These are phyloP conservation scores for Hippocampus mohnikei DNA, from an alignment of 2,113 vertebrate genomes.

Conservation along the genomic window DNA sequence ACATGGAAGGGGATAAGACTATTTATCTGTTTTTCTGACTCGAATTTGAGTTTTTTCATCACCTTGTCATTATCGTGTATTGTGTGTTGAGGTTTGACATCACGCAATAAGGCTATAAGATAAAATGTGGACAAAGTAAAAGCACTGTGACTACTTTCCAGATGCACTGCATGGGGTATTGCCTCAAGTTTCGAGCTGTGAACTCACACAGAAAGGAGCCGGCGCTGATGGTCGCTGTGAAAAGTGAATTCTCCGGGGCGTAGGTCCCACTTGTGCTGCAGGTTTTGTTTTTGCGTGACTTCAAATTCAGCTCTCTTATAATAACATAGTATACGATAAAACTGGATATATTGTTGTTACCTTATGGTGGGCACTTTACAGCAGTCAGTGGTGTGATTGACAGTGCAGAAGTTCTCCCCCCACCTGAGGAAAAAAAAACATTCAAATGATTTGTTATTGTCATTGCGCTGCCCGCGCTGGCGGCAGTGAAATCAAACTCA, in stretches of 20 bases:
- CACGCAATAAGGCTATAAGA: no score
- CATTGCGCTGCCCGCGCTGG: background rate
- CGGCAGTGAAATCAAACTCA: constrained; percentile 43
- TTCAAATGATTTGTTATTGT: background rate
- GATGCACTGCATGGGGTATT: background rate
- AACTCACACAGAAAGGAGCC: constrained; percentile 75
- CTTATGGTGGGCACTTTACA: constrained; percentile 73
- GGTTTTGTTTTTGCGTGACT: background rate
- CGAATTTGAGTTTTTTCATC: no score
- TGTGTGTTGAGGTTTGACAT: no score
- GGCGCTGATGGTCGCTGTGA: constrained; percentile 68
- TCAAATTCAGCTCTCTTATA: background rate
- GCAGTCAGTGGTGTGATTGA: constrained; percentile 56
- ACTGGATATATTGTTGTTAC: constrained; percentile 41
- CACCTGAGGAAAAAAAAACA: constrained; percentile 55
- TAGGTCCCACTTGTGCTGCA: constrained; percentile 67
- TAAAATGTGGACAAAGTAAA: background rate
- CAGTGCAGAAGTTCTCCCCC: constrained; percentile 46
- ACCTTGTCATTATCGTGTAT: no score
- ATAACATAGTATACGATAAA: background rate
- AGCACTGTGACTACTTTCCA: background rate
- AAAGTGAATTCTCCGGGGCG: constrained; percentile 71
- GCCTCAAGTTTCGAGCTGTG: background rate
- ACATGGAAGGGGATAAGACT: no score
- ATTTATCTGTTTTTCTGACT: no score